Conservation (phyloP, 1,140 invertebrate genomes). For the Centruroides sculpturatus region DNA sequence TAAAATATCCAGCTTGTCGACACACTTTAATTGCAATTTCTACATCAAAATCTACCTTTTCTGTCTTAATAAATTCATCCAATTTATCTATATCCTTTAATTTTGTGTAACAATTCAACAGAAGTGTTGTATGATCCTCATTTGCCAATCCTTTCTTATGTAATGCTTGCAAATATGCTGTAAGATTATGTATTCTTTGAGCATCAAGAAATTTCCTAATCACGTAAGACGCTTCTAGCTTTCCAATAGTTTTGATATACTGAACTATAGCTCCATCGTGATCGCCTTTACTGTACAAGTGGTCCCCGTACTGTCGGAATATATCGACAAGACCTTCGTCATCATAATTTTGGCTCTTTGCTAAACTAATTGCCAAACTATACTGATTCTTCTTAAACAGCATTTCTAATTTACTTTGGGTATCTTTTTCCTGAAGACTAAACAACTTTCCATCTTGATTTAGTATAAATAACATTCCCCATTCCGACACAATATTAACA, state of each 20-base stretch:
- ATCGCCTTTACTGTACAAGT: constrained; percentile 78
- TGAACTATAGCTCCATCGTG: constrained; percentile 78
- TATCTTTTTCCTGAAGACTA: constrained; percentile 75
- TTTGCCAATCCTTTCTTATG: constrained; percentile 71
- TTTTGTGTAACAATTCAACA: constrained; percentile 83
- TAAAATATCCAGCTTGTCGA: constrained; percentile 60
- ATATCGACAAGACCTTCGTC: constrained; percentile 72
- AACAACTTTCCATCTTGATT: constrained; percentile 55
- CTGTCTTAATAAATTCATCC: constrained; percentile 78
- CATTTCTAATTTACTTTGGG: constrained; percentile 73
- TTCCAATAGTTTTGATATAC: constrained; percentile 86
- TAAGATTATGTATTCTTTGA: constrained; percentile 72
- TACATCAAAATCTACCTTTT: constrained; percentile 77
- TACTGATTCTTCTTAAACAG: constrained; percentile 91
- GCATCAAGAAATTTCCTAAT: constrained; percentile 85
- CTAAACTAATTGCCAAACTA: constrained; percentile 74
- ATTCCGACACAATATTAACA: constrained; percentile 66
- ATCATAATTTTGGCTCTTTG: constrained; percentile 82
- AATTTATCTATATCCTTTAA: constrained; percentile 64
- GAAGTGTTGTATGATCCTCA: constrained; percentile 78
- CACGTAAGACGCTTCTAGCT: constrained; percentile 83
- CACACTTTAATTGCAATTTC: constrained; percentile 86
- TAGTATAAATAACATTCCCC: constrained; percentile 75
- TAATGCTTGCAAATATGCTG: constrained; percentile 71
- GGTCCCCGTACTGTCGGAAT: constrained; percentile 84